Conservation (phyloP, 2,113 vertebrate species). For the Oriolus oriolus region DNA sequence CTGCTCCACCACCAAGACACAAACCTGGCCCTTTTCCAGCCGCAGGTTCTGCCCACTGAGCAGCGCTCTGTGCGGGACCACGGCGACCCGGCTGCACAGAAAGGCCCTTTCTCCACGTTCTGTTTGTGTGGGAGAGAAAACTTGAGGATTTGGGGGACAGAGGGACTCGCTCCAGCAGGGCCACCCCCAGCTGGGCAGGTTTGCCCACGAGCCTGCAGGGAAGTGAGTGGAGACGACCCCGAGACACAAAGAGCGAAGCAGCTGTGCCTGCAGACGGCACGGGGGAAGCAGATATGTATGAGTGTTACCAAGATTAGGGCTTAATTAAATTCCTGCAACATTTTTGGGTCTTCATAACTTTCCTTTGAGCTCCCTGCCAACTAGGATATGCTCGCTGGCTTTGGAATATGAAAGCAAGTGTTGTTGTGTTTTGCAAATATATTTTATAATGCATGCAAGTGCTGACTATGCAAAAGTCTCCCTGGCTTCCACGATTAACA, state of each 20-base stretch:
- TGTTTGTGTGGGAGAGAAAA: accelerated
- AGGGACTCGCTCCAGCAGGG: background rate
- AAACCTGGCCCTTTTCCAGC: background rate
- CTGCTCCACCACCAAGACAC: background rate
- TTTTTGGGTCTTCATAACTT: constrained; percentile 29
- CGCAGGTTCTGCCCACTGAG: accelerated
- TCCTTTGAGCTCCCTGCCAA: constrained; percentile 53
- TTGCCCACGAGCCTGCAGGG: background rate
- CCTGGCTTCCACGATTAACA: constrained; percentile 10
- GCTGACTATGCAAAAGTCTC: constrained; percentile 22
- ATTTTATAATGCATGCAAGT: constrained; percentile 8
- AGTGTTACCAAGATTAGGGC: background rate
- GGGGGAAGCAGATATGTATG: background rate
- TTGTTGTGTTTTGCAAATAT: constrained; percentile 51
- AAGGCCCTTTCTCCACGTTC: accelerated
- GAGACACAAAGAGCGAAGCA: accelerated
- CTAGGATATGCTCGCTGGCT: background rate
- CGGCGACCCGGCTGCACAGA: accelerated
- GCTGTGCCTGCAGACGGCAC: background rate
- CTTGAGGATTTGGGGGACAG: accelerated
- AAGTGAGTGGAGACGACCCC: background rate
- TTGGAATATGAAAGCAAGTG: background rate
- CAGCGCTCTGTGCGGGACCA: background rate
- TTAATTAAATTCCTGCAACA: constrained; percentile 57
- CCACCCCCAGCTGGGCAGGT: background rate